Evolutionary conservation across 2,888 invertebrate genomes (phyloP), one percentile per base, ranked within the genome.

Genomic region (Scaptomyza cyrtandrae): DNA sequence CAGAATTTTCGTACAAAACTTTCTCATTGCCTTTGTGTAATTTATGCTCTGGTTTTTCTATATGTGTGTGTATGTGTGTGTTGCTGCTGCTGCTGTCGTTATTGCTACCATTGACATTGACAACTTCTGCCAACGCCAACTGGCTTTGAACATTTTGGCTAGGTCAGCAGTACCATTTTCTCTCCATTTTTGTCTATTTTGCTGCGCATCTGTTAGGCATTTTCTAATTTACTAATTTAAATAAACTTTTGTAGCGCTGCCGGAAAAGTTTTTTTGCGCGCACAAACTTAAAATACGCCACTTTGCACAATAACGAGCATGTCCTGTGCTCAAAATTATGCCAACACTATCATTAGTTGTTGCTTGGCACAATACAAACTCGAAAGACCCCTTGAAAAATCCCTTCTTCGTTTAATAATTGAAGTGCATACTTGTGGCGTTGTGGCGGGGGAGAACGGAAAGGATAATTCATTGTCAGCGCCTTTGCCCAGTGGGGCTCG

Each of bases 151-250:
- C 53, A 57, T 52, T 59, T 59, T 19, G 56, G 58, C 55, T 39
- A 24, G 27, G 33, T 27, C 43, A n/a, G 31, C 43, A 24, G 19
- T 19, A 13, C 27, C 33, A 14, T 14, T 11, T 33, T 14, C 27
- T 7, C 6, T 14, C n/a, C 4, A 6, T 52, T 11, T 1, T 10
- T 11, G 6, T 6, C 37, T 56, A 35, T n/a, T 16, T 2, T 10
- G 7, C 31, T 33, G 48, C 55, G 58, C 73, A 62, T 69, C 75
- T 78, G 57, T 71, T 68, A 50, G 75, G 67, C 73, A 72, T 46
- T 77, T 75, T 82, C 88, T 75, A 87, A 86, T 85, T 85, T 79
- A 80, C 86, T 85, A 79, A 84, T 87, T 85, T 82, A 75, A 82
- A 86, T 68, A 78, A 86, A 86, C 86, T 86, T 83, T 83, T 74